These are phyloP conservation scores for Dichetophora obliterata DNA, from an alignment of 2,888 invertebrate species.

Conservation along the genomic window DNA sequence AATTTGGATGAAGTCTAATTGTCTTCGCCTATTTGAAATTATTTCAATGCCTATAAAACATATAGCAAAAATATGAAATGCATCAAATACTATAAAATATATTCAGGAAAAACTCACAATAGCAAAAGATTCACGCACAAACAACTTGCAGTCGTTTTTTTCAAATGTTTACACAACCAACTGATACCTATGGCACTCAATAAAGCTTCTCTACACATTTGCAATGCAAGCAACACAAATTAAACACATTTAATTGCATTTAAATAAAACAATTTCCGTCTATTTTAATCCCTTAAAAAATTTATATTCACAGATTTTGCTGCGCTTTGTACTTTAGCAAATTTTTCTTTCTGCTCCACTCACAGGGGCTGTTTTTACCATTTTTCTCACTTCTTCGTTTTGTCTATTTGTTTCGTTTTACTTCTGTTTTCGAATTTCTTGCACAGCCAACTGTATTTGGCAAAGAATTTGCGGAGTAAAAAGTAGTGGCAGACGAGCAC, in stretches of 20 bases:
- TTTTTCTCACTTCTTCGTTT: background rate
- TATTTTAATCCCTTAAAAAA: background rate
- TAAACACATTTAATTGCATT: background rate
- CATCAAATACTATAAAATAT: background rate
- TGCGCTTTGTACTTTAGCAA: conserved; percentile 25
- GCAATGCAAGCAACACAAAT: background rate
- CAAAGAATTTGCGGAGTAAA: background rate
- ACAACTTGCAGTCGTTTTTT: background rate
- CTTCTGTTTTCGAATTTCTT: conserved; percentile 6
- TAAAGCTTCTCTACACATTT: background rate
- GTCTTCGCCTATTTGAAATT: background rate
- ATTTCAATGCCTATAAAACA: background rate
- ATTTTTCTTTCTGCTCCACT: conserved; percentile 25
- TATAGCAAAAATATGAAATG: background rate
- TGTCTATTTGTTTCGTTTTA: background rate
- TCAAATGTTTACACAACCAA: conserved; percentile 22
- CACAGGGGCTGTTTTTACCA: conserved; percentile 30
- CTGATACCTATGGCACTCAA: background rate
- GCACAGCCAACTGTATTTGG: background rate
- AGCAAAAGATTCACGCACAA: background rate
- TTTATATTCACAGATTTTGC: conserved; percentile 19
- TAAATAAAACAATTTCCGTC: background rate
- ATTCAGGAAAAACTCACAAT: background rate
- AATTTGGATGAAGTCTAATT: too few species aligned
- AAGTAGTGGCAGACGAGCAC: background rate